These are phyloP conservation scores for Osmerus mordax DNA, from an alignment of 2,113 vertebrate species.

Conservation along the genomic window DNA sequence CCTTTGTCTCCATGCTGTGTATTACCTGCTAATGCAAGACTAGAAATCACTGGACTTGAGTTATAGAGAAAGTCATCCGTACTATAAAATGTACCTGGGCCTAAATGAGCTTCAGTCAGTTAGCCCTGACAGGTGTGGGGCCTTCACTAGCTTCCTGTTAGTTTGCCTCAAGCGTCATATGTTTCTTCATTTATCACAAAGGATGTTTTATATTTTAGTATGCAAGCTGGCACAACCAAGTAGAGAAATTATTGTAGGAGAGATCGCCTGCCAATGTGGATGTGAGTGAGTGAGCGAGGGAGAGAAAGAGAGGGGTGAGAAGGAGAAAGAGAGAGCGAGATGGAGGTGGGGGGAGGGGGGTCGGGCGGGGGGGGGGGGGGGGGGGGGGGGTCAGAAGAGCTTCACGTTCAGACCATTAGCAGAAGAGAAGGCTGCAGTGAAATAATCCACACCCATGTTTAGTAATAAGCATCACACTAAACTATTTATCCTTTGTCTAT, in stretches of 20 bases:
- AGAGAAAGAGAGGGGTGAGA: not conserved
- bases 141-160: slow-evolving; percentile 48
- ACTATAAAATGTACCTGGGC: slow-evolving; percentile 37
- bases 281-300: not conserved
- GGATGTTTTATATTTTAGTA: slow-evolving; percentile 9
- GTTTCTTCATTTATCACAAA: slow-evolving; percentile 49
- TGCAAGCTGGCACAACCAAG: slow-evolving; percentile 19
- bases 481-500: not conserved
- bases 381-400: not conserved
- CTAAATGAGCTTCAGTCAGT: slow-evolving; percentile 46
- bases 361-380: not conserved
- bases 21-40: slow-evolving; percentile 47
- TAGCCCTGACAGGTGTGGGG: slow-evolving; percentile 52
- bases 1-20: slow-evolving; percentile 47
- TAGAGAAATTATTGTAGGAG: not conserved
- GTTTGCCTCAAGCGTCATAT: slow-evolving; percentile 50
- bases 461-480: too few relatives aligned
- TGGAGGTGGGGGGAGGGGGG: not conserved
- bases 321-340: not conserved
- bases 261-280: not conserved
- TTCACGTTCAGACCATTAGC: slow-evolving; percentile 8
- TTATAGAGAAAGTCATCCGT: slow-evolving; percentile 50
- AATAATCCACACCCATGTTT: too few relatives aligned
- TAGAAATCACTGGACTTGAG: slow-evolving; percentile 41
- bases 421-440: not conserved